Evolutionary conservation across 2,113 vertebrate genomes (phyloP), one percentile per base, ranked within the genome.

Genomic region (Burhinus bistriatus): DNA sequence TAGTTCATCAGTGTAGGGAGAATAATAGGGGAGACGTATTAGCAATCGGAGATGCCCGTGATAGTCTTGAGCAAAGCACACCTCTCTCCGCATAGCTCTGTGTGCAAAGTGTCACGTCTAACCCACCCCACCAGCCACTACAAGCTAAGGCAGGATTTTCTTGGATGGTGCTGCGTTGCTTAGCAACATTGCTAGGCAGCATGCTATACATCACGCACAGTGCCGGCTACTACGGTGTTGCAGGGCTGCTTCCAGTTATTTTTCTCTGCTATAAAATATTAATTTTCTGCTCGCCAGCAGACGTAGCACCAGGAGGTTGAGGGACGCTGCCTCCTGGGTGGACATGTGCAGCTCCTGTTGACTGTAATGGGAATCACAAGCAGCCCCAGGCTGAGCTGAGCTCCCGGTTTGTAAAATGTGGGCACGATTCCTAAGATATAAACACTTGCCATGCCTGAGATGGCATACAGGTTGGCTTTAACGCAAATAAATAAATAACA

Each of bases 181-280:
- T 98, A 97, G 98, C 98, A 98, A 98, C 98, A 90, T 82, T 8
- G 69, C 80, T 96, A 59, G 97, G 97, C 98, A 97, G 98, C 71
- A 92, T 90, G 93, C 87, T 94, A 94, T 97, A 97, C 96, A 72
- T 89, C 97, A 84, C n/a, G 81, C 97, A 76, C 90, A 1, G 96
- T 29, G 15, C 94, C 3, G 93, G 94, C 68, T 64, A 89, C 90
- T 69, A 80, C 58, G 70, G 81, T 80, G 78, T 66, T 78, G 91
- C 65, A 3, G 64, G 22, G 80, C 93, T 6, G 75, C 81, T 89
- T 51, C 83, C 94, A 25, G 61, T 82, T 58, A 15, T 78, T 72
- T 71, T 59, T 87, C 55, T 62, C 34, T 21, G 84, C 88, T 11
- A 76, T 49, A 64, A 93, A 97, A 95, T 21, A 51, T 52, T 81